These are phyloP conservation scores for Choloepus didactylus DNA, from an alignment of 2,797 vertebrate genomes.

Conservation along the genomic window DNA sequence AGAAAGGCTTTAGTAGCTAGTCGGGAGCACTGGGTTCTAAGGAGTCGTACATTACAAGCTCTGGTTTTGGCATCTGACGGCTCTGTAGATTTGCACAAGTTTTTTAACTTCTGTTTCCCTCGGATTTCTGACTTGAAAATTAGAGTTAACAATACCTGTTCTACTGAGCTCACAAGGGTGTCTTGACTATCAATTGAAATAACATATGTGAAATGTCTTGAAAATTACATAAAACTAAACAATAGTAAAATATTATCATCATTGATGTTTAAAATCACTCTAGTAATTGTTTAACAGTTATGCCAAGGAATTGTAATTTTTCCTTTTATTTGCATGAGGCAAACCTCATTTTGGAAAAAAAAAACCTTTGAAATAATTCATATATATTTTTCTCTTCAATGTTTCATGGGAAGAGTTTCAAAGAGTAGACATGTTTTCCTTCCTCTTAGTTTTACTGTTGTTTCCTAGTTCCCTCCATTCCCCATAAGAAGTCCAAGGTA, in stretches of 20 bases:
- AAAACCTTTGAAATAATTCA: neutral
- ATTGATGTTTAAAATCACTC: conserved; percentile 1
- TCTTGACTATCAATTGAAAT: conserved; percentile 33
- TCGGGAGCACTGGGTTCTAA: neutral
- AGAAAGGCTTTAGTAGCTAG: neutral
- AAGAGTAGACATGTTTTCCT: neutral
- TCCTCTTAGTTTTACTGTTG: neutral
- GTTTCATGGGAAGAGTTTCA: conserved; percentile 14
- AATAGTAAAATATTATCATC: neutral
- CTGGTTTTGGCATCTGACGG: neutral
- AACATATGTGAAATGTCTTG: neutral
- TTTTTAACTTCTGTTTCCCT: neutral
- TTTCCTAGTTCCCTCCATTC: neutral
- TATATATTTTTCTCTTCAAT: neutral
- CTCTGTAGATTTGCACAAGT: neutral
- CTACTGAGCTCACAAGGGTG: neutral
- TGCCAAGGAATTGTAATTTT: neutral
- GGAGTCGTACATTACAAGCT: neutral
- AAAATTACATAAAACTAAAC: conserved; percentile 33
- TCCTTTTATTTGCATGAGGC: neutral
- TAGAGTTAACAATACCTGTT: neutral
- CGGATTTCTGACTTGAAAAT: neutral
- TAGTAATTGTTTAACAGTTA: conserved; percentile 16
- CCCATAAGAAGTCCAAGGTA: neutral
- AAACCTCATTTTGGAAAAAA: neutral